Evolutionary conservation across 2,113 vertebrate species (phyloP), one percentile per base, ranked within the genome.

Genomic region (Tenrec ecaudatus): DNA sequence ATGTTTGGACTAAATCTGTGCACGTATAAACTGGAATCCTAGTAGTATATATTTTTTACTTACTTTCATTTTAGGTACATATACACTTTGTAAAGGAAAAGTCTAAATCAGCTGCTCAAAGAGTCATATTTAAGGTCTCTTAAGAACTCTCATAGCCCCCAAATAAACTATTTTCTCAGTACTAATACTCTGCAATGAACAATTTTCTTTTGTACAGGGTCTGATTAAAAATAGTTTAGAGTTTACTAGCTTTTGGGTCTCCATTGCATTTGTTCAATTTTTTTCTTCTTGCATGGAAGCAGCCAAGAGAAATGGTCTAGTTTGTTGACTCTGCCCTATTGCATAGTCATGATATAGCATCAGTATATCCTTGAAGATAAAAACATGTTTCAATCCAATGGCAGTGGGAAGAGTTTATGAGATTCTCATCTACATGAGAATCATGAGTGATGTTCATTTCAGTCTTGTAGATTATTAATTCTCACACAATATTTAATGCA

Each of bases 401-500:
- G 6, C 80, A 75, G 11, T 90, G 33, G 94, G 22, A 71, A 43
- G 2, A 78, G 0, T 77, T n/a, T 43, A 53, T 78, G 22, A 81
- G 75, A 27, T 82, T 83, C 68, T 78, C 36, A 91, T 25, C 40
- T 88, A 80, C 12, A 20, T 78, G 27, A 84, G 38, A 73, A 23
- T n/a, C 76, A 79, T 92, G 43, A 95, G 36, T 20, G 23, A 3
- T 76, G 3, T 73, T 40, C 8, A 87, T 93, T 94, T 57, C 29
- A 22, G 23, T 88, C 23, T 3, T 88, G 0, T 38, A 66, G 40
- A 38, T 82, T 83, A 90, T 80, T 92, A 62, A 86, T 85, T 82
- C 38, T 96, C 53, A 22, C 10, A 58, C 40, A 40, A 5, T 43
- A 12, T 66, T 89, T 94, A 93, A 73, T 79, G n/a, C 2, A 36